Conservation (phyloP, 2,797 vertebrate species). For the Lutjanus argentimaculatus region DNA sequence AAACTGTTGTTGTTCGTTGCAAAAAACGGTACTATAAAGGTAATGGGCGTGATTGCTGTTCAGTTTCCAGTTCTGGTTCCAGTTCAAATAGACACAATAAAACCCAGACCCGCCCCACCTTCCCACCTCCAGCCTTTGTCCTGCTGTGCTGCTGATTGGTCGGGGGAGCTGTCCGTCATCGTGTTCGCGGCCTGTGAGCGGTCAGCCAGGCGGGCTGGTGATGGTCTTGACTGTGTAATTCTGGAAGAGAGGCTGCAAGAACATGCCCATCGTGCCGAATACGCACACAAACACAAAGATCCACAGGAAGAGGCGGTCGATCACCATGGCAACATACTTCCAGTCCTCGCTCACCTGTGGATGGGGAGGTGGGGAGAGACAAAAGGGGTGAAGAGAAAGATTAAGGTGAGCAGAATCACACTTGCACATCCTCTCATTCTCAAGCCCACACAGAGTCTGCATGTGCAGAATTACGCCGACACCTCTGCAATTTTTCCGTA, state of each 20-base stretch:
- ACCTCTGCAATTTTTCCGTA: too few relatives aligned
- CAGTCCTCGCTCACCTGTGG: slow-evolving; percentile 97
- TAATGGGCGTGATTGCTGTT: slow-evolving; percentile 76
- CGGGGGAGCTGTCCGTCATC: slow-evolving; percentile 62
- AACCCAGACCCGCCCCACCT: slow-evolving; percentile 59
- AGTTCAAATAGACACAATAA: slow-evolving; percentile 69
- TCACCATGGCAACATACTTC: slow-evolving; percentile 99
- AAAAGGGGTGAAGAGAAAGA: slow-evolving; percentile 27
- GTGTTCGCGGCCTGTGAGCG: slow-evolving; percentile 25
- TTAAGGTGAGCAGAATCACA: slow-evolving; percentile 50
- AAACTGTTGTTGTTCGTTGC: slow-evolving; percentile 67
- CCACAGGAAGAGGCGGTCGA: slow-evolving; percentile 98
- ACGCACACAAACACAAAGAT: slow-evolving; percentile 97
- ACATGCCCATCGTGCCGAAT: slow-evolving; percentile 96
- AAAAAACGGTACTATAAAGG: slow-evolving; percentile 82
- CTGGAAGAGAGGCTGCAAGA: slow-evolving; percentile 97
- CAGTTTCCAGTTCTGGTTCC: slow-evolving; percentile 66
- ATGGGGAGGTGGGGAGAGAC: neutral
- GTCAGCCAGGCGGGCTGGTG: slow-evolving; percentile 85
- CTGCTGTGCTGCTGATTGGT: slow-evolving; percentile 71
- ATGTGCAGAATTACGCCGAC: too few relatives aligned
- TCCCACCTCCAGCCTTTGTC: slow-evolving; percentile 51
- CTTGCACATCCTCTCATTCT: slow-evolving; percentile 18
- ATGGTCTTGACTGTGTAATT: slow-evolving; percentile 92
- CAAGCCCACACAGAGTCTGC: neutral